Evolutionary conservation across 2,888 invertebrate species (phyloP), one percentile per base, ranked within the genome.

Genomic region (Morpho achilles): DNA sequence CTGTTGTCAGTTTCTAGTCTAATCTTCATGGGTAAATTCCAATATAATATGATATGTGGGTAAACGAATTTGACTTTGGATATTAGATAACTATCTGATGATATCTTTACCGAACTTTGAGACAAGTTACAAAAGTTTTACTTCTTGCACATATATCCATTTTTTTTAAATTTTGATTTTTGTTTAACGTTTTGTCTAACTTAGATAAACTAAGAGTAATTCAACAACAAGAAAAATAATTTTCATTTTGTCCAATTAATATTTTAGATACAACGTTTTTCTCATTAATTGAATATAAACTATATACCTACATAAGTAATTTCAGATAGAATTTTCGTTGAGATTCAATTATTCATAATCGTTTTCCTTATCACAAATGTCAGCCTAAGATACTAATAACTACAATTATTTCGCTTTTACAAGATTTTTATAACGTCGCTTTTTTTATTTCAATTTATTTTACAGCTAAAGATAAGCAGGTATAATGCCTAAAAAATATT

Each of bases 271-370:
- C 32, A 5, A 16, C 16, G 16, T 16, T 32, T 32, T 32, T 32
- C 5, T 32, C 32, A 32, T 32, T 48, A 32, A n/a, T 9, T 48
- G 39, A 32, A 50, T 8, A 22, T 41, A 50, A 41, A 3, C 5
- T 16, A 50, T 16, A 50, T 49, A 49, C 40, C 41, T 16, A 50
- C 22, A 10, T 42, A 7, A 50, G 32, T 39, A 40, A 52, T 46
- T 58, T 61, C 32, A 32, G 32, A 32, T 32, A 32, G 32, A 32
- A 5, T 32, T 32, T 32, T 32, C 48, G 45, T 55, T 55, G 55
- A 61, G 61, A 61, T 61, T 61, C 61, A 51, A 43, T 9, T 16
- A 50, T 16, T 50, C 8, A 6, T 53, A 53, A 42, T 32, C 10
- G 43, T 58, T 60, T 60, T 47, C 32, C 32, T 32, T 32, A 54